Base-by-base conservation (phyloP, 2,797 vertebrate species). In the Eulemur albifrons region DNA sequence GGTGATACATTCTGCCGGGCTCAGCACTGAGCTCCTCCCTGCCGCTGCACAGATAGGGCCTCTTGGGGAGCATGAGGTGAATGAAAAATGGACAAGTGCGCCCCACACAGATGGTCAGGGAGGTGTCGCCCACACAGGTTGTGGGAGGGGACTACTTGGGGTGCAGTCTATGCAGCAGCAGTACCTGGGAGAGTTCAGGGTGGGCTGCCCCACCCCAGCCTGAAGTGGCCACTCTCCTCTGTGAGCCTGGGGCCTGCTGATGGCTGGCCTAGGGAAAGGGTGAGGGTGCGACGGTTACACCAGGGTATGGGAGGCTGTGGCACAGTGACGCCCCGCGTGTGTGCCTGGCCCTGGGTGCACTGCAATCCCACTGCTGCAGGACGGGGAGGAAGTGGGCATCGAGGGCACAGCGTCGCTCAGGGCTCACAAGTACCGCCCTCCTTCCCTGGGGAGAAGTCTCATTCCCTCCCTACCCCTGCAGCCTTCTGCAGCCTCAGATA, bases 291-390 rank as follows among this genome's bases (percentile, higher is more conserved):
- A 30, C 5, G 45, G n/a, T 7, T 69, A 2, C 35, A 13, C 21
- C 73, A 1, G 38, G 15, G 43, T 5, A 0, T 1, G 35, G 76
- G 57, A 10, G 0, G 0, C 45, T 10, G 11, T 5, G 43, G 25
- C 72, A 63, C 88, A 80, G 8, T 40, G 43, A 83, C 57, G 20
- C 1, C 38, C 17, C 17, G 30, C 8, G 20, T 61, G 57, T 83
- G n/a, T 77, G 61, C 27, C n/a, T 0, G 1, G 75, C 30, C 43
- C 61, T 65, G 63, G 43, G 17, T 25, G 2, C 70, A 21, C 11
- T 35, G 59, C 4, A 4, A 18, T 17, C 11, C 10, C 45, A 5
- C 48, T 69, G 81, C 40, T 23, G 38, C n/a, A 57, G 57, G 27
- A 7, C 6, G 10, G 35, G 13, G 25, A 48, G 14, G 14, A 14